Conservation (phyloP, 2,113 vertebrate species). For the Pachypanchax playfairii region DNA sequence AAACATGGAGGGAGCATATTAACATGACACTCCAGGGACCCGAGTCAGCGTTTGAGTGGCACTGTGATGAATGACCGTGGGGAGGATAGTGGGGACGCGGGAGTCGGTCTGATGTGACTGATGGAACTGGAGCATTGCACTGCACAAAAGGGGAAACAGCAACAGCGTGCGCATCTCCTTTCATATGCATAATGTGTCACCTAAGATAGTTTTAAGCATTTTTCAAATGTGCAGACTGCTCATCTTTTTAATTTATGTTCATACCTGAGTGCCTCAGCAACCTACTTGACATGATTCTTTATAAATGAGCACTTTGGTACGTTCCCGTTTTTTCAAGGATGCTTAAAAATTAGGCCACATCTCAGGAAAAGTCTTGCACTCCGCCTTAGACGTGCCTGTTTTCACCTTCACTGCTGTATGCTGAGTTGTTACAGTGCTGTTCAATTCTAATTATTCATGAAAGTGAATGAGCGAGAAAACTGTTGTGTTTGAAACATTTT, state of each 20-base stretch:
- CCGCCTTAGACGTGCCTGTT: slow-evolving; percentile 1
- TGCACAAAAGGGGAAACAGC: slow-evolving; percentile 28
- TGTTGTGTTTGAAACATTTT: no score
- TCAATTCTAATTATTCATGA: not conserved
- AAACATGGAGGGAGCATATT: slow-evolving; percentile 23
- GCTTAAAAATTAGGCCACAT: slow-evolving; percentile 14
- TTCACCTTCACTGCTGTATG: not conserved
- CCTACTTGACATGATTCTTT: slow-evolving; percentile 27
- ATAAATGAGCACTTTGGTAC: slow-evolving; percentile 34
- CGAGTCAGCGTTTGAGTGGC: slow-evolving; percentile 67
- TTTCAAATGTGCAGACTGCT: slow-evolving; percentile 25
- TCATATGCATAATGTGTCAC: slow-evolving; percentile 3
- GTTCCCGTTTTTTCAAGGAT: slow-evolving; percentile 19
- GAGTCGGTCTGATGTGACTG: slow-evolving; percentile 54
- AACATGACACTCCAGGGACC: slow-evolving; percentile 55
- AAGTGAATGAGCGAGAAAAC: not conserved
- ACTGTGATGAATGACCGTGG: slow-evolving; percentile 66
- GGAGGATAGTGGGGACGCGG: slow-evolving; percentile 54
- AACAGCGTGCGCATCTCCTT: slow-evolving; percentile 21
- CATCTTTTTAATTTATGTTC: slow-evolving; percentile 33
- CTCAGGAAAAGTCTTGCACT: slow-evolving; percentile 14
- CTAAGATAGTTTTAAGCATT: slow-evolving; percentile 19
- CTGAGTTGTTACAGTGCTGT: slow-evolving; percentile 5
- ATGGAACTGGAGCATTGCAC: slow-evolving; percentile 65
- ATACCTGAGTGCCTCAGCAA: slow-evolving; percentile 11